Base-by-base conservation (phyloP, 2,797 vertebrate genomes). In the Heteromormyrus szaboi region DNA sequence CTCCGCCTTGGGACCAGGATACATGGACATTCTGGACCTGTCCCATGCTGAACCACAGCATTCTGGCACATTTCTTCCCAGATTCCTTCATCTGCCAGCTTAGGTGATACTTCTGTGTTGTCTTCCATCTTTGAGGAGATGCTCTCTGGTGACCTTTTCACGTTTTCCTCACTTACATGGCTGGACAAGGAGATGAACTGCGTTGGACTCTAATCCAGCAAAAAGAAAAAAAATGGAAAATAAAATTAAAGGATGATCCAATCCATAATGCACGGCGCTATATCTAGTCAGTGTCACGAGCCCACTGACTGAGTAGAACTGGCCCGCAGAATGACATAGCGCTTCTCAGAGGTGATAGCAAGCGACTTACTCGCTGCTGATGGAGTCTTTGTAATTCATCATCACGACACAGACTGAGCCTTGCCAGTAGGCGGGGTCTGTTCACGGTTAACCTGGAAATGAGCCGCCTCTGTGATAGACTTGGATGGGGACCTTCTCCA, bases 331-430 rank as follows among this genome's bases (percentile, higher is more conserved):
- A 76, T 7, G 33, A 41, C 33, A 76, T 2, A 9, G 33, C 5
- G 0, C 33, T 37, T 76, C 12, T 41, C 4, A 19, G 12, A 76
- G 33, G 33, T 41, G 14, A 76, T 6, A 41, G 33, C 29, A 37
- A 76, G 89, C 89, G 89, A 62, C 87, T 92, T 87, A n/a, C 65
- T 54, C 88, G 85, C 59, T 11, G 22, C 25, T 65, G 62, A 29
- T 65, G 92, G 90, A 91, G 92, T 91, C 89, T 83, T 87, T 65
- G 81, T 89, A 90, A 65, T 89, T 92, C 92, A 93, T 90, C 90
- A 92, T 90, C 92, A 94, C 91, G 93, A 95, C 89, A 92, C 88
- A 93, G 93, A 94, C 94, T 95, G 94, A 86, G 91, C 89, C 88
- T 92, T 91, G 90, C 92, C 92, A 95, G 91, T 83, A 92, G 91